Evolutionary conservation across 2,888 invertebrate species (phyloP), one percentile per base, ranked within the genome.

Genomic region (Caradrina kadenii): DNA sequence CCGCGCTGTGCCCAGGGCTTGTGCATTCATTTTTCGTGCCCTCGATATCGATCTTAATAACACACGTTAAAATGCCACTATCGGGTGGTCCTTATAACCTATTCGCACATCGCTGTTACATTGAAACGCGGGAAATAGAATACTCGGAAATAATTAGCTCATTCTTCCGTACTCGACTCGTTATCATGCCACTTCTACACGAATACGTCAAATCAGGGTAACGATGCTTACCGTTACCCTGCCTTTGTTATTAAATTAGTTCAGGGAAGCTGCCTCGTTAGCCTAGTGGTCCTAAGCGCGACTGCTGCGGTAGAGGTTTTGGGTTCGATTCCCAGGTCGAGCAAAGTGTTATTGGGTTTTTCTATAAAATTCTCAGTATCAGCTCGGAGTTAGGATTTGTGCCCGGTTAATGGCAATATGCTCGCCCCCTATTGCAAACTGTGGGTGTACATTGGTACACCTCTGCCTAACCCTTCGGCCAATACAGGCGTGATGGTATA

Each of bases 11-110:
- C 81, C 84, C 89, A 88, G 90, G 89, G 90, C 88, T 88, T 87
- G 89, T 91, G 91, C 91, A 87, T 89, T 90, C 88, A 93, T 94
- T 94, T 93, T 93, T 93, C 93, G 93, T 86, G 89, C 87, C 86
- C 85, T 87, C 89, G 94, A 94, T 95, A 93, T 84, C 72, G 92
- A 95, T 95, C 94, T 94, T 93, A 94, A 95, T 93, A 92, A 92
- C 92, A 85, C 86, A 83, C 68, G 70, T 50, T 67, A 76, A 80
- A 83, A 81, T 76, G 65, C 80, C 42, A 52, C 76, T 80, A 84
- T 83, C 76, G 83, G 89, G 90, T 90, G 91, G 89, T 90, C 90
- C 84, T 84, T 79, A 79, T 86, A 80, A 68, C 74, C 81, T 81
- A 86, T 88, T 87, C 81, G 82, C 86, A 80, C 80, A 72, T 79